These are phyloP conservation scores for Stenurella melanura DNA, from an alignment of 2,888 invertebrate genomes.

Conservation along the genomic window DNA sequence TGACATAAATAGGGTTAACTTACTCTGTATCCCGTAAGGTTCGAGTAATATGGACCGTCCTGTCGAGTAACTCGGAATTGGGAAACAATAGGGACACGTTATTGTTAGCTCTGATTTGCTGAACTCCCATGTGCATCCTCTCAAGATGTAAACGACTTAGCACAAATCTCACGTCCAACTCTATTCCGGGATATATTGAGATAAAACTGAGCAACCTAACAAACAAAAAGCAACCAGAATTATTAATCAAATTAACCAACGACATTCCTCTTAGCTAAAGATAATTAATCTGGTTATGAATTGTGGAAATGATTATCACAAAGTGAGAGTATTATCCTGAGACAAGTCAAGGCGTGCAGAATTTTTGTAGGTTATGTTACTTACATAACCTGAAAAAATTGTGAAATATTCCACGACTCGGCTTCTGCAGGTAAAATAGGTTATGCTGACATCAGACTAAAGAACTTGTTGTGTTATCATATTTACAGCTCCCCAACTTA, in stretches of 20 bases:
- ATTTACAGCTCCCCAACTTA: too few species aligned
- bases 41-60: not conserved
- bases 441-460: too few species aligned
- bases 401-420: too few species aligned
- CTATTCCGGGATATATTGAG: constrained; percentile 56
- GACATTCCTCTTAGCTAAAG: too few species aligned
- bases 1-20: constrained; percentile 33
- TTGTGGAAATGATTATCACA: too few species aligned
- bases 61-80: constrained; percentile 34
- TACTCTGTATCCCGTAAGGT: constrained; percentile 51
- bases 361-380: too few species aligned
- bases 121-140: constrained; percentile 73
- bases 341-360: too few species aligned
- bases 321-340: too few species aligned
- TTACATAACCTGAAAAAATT: constrained; percentile 12
- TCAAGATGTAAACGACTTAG: constrained; percentile 73
- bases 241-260: too few species aligned
- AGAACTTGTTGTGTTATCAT: too few species aligned
- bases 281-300: too few species aligned
- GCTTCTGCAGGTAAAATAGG: too few species aligned
- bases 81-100: constrained; percentile 62
- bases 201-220: constrained; percentile 56
- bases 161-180: constrained; percentile 73
- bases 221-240: not conserved
- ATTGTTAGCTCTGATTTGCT: constrained; percentile 59